Base-by-base conservation (phyloP, 2,888 invertebrate species). In the Cactoblastis cactorum region DNA sequence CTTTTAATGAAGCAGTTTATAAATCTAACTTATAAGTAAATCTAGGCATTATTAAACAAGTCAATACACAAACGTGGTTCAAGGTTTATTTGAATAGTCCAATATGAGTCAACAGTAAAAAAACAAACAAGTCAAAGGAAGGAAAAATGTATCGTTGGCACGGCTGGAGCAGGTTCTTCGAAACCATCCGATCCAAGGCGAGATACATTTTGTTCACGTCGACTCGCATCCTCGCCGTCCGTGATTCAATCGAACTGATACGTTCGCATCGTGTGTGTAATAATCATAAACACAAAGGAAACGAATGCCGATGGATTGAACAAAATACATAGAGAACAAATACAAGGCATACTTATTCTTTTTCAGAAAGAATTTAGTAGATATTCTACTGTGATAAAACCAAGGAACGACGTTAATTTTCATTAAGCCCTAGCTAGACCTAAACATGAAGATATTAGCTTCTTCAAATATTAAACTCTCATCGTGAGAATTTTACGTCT, bases 271-370 rank as follows among this genome's bases (percentile, higher is more conserved):
- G 58, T 62, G 55, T 61, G 55, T 53, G 67, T 70, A 72, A 71
- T 70, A 71, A 71, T 71, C 66, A 67, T 66, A 62, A 53, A 71
- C 72, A 76, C 77, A 77, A 79, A 79, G 71, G 71, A 76, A 72
- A 74, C 72, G 62, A 61, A 59, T 62, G 63, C 56, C 54, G 55
- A 49, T 55, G 55, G 55, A 49, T 51, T 46, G 47, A 47, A 37
- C 8, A 37, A 37, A 37, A 15, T 37, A 37, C 14, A 17, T 15
- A 37, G 50, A 46, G 54, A 2, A 28, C 28, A 3, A 28, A 28
- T 28, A 28, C 5, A 28, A 4, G n/a, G n/a, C n/a, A n/a, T n/a
- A n/a, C n/a, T n/a, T n/a, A n/a, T n/a, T n/a, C n/a, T n/a, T n/a
- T n/a, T n/a, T n/a, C n/a, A n/a, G n/a, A n/a, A n/a, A n/a, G n/a